These are phyloP conservation scores for Pempheris klunzingeri DNA, from an alignment of 2,797 vertebrate genomes.

Conservation along the genomic window DNA sequence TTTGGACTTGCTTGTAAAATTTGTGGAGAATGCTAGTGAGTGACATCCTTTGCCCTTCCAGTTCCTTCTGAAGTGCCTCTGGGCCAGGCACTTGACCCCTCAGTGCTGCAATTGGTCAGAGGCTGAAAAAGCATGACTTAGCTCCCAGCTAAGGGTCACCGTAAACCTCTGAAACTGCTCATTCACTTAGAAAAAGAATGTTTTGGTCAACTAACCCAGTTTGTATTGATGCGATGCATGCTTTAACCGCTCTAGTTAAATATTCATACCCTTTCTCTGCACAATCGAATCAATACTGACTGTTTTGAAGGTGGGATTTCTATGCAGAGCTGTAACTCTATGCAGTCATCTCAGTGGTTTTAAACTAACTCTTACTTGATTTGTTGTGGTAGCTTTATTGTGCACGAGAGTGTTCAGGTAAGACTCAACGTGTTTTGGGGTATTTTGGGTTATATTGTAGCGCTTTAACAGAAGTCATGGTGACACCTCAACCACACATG, in stretches of 20 bases:
- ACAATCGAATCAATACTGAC: neutral
- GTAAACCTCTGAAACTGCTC: constrained; percentile 29
- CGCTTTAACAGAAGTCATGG: neutral
- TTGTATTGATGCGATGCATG: neutral
- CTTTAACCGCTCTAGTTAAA: constrained; percentile 8
- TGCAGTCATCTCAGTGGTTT: neutral
- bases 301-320: neutral
- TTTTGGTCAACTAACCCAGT: constrained; percentile 1
- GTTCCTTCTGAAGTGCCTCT: constrained; percentile 60
- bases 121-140: constrained; percentile 46
- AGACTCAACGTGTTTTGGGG: no score
- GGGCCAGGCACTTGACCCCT: constrained; percentile 63
- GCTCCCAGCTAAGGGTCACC: constrained; percentile 29
- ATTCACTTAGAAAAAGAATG: neutral
- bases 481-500: neutral
- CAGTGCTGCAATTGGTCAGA: constrained; percentile 36
- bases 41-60: constrained; percentile 36
- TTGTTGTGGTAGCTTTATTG: neutral
- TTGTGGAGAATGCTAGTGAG: constrained; percentile 21
- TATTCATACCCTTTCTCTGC: neutral
- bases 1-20: constrained; percentile 44
- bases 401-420: no score
- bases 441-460: neutral
- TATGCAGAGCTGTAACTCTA: neutral
- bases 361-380: neutral